Evolutionary conservation across 2,797 vertebrate genomes (phyloP).

Genomic region (Amphiprion clarkii): DNA sequence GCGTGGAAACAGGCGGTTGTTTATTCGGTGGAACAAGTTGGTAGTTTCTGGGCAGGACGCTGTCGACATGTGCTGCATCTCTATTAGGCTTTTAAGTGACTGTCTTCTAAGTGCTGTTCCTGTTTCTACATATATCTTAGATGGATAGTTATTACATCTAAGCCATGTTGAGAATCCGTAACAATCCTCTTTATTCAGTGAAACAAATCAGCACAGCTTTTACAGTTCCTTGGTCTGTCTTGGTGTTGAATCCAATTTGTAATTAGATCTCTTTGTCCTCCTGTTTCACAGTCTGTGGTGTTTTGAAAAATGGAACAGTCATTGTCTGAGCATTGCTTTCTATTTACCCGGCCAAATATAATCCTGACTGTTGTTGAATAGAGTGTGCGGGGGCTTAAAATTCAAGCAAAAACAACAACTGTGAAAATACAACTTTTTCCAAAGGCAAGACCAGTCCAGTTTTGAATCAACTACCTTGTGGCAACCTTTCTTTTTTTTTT

Average conservation of each 20-base stretch:
- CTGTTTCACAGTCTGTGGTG: slow-evolving; percentile 27
- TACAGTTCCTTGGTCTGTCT: slow-evolving; percentile 20
- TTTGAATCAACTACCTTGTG: slow-evolving; percentile 12
- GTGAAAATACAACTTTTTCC: slow-evolving; percentile 24
- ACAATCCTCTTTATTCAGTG: slow-evolving; percentile 20
- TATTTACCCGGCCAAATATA: slow-evolving; percentile 44
- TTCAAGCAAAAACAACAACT: slow-evolving; percentile 31
- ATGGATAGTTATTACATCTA: neutral
- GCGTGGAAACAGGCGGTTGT: slow-evolving; percentile 36
- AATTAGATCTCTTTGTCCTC: slow-evolving; percentile 40
- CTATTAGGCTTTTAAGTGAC: neutral
- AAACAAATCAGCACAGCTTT: slow-evolving; percentile 30
- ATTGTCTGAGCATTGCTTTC: slow-evolving; percentile 46
- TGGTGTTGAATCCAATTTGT: slow-evolving; percentile 37
- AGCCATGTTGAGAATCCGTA: slow-evolving; percentile 12
- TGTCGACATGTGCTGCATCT: slow-evolving; percentile 19
- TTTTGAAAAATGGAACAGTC: slow-evolving; percentile 52
- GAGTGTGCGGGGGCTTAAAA: slow-evolving; percentile 1
- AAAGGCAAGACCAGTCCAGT: neutral
- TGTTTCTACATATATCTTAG: neutral
- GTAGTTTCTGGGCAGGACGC: slow-evolving; percentile 8
- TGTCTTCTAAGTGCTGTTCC: slow-evolving; percentile 5
- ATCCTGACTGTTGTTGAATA: slow-evolving; percentile 37
- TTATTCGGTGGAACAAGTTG: slow-evolving; percentile 58
- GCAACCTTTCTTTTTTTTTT: slow-evolving; percentile 10